These are phyloP conservation scores for Patella ulyssiponensis DNA, from an alignment of 2,888 invertebrate genomes.

Conservation along the genomic window DNA sequence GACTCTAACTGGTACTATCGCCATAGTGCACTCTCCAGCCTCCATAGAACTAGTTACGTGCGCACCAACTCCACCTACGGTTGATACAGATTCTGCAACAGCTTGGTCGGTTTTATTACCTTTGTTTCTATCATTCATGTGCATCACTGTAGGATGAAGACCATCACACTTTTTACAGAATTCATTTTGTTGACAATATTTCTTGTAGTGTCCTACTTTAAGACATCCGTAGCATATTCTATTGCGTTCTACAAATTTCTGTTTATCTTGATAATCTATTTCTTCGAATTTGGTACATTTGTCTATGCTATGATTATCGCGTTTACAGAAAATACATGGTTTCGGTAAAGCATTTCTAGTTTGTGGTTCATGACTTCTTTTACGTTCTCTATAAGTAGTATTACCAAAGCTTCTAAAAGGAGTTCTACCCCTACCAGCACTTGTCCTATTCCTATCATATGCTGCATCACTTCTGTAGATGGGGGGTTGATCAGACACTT, in stretches of 20 bases:
- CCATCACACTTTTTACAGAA: background rate
- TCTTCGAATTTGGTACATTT: background rate
- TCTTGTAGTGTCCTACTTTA: background rate
- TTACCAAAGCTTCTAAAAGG: too few species aligned
- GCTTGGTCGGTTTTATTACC: too few species aligned
- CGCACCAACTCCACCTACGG: too few species aligned
- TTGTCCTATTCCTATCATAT: too few species aligned
- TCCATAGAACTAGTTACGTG: too few species aligned
- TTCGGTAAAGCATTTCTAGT: too few species aligned
- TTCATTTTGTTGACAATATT: background rate
- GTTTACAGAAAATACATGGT: background rate
- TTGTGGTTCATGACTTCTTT: too few species aligned
- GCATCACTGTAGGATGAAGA: background rate
- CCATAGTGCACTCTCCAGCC: constrained; percentile 18
- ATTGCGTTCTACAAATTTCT: background rate
- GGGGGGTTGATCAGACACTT: too few species aligned
- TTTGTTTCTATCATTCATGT: background rate
- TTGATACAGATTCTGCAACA: too few species aligned
- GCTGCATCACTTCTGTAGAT: too few species aligned
- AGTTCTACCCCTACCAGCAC: too few species aligned
- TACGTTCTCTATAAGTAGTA: too few species aligned
- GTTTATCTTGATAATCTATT: background rate
- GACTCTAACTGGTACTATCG: constrained; percentile 25
- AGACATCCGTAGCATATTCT: background rate
- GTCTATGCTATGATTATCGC: background rate